These are phyloP conservation scores for Tholera decimalis DNA, from an alignment of 2,888 invertebrate genomes.

Conservation along the genomic window DNA sequence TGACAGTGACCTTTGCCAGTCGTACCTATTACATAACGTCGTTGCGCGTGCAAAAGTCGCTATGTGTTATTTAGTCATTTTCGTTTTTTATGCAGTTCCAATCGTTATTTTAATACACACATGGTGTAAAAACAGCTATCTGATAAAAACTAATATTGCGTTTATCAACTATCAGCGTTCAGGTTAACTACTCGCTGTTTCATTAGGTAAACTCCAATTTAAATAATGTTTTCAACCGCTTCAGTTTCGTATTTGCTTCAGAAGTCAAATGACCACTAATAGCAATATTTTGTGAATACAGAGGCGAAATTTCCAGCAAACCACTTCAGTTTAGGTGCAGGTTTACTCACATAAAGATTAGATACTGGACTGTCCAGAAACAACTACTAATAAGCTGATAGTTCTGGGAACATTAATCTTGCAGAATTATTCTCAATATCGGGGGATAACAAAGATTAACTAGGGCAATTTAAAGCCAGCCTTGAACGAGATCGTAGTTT, in stretches of 20 bases:
- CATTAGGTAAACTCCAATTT: neutral
- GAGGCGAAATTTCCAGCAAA: neutral
- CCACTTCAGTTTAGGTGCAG: slow-evolving; percentile 24
- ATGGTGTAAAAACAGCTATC: slow-evolving; percentile 6
- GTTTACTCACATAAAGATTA: slow-evolving; percentile 30
- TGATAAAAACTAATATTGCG: neutral
- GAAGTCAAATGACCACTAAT: neutral
- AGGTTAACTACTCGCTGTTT: neutral
- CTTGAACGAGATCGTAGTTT: neutral
- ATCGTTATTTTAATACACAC: slow-evolving; percentile 1
- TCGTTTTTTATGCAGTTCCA: no score
- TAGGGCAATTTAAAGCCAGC: slow-evolving; percentile 4
- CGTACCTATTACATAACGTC: slow-evolving; percentile 14
- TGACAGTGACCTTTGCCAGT: slow-evolving; percentile 2
- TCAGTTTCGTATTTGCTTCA: neutral
- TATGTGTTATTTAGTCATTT: no score
- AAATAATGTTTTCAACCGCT: slow-evolving; percentile 8
- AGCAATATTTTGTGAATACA: neutral
- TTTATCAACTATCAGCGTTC: neutral
- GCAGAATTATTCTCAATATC: slow-evolving; percentile 12
- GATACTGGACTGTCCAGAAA: slow-evolving; percentile 12
- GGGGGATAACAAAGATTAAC: slow-evolving; percentile 17
- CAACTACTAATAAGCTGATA: slow-evolving; percentile 18
- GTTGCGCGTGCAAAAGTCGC: no score
- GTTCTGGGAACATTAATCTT: slow-evolving; percentile 13